phyloP scores from a whole-genome alignment of 2,888 invertebrate species.

The Eupithecia inturbata region DNA sequence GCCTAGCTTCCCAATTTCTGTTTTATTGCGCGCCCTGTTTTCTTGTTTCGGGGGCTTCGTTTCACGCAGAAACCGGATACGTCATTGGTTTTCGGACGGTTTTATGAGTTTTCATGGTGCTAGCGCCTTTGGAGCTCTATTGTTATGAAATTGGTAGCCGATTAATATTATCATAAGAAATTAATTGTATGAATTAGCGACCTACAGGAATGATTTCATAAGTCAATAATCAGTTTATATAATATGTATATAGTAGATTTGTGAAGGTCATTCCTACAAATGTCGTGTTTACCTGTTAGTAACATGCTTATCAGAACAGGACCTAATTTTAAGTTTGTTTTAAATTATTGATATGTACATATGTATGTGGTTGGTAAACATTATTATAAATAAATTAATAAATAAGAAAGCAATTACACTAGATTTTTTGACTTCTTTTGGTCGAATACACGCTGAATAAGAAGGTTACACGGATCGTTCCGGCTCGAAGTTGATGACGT shows the following conservation, averaged over 20 bases:
- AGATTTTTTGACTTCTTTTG: background rate
- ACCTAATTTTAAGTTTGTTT: too few relatives aligned
- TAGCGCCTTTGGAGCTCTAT: background rate
- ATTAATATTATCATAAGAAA: background rate
- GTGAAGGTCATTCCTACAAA: too few relatives aligned
- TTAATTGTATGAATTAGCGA: background rate
- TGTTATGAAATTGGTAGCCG: background rate
- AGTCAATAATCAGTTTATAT: too few relatives aligned
- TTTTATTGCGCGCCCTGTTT: slow-evolving; percentile 24
- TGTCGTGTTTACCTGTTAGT: too few relatives aligned
- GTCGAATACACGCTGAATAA: background rate
- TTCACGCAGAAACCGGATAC: slow-evolving; percentile 27
- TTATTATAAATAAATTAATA: too few relatives aligned
- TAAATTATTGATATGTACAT: too few relatives aligned
- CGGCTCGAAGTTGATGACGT: background rate
- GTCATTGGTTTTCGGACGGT: background rate
- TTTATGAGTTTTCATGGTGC: slow-evolving; percentile 12
- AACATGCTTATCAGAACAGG: too few relatives aligned
- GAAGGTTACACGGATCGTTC: background rate
- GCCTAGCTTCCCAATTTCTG: slow-evolving; percentile 32
- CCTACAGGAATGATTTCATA: background rate
- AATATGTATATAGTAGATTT: too few relatives aligned
- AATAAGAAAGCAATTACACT: background rate
- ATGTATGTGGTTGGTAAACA: too few relatives aligned
- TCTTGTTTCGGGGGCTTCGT: slow-evolving; percentile 22